Evolutionary conservation across 2,888 invertebrate genomes (phyloP).

Genomic region (Melieria crassipennis): DNA sequence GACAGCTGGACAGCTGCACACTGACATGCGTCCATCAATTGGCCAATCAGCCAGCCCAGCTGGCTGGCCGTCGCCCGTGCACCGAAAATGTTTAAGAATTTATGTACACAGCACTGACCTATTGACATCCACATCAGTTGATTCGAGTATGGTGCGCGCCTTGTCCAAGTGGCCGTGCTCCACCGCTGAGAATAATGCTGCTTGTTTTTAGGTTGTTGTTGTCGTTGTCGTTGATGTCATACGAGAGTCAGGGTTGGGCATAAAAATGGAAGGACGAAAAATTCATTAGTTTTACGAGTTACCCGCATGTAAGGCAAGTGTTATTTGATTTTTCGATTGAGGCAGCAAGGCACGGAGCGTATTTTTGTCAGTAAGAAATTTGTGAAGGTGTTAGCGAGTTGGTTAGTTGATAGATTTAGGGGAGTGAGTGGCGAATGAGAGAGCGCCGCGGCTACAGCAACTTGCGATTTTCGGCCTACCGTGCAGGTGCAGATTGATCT

Average conservation of each 20-base stretch:
- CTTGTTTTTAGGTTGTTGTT: too few relatives aligned
- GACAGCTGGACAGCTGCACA: background rate
- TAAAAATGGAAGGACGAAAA: constrained; percentile 57
- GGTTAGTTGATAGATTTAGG: too few relatives aligned
- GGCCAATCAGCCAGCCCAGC: background rate
- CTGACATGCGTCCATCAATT: background rate
- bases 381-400: too few relatives aligned
- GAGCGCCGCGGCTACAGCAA: too few relatives aligned
- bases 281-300: background rate
- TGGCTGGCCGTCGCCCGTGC: background rate
- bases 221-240: too few relatives aligned
- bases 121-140: constrained; percentile 92
- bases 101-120: constrained; percentile 70
- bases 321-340: too few relatives aligned
- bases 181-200: constrained; percentile 94
- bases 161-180: constrained; percentile 95
- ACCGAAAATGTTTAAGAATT: background rate
- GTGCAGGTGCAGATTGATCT: constrained; percentile 84
- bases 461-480: constrained; percentile 70
- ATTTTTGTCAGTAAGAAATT: too few relatives aligned
- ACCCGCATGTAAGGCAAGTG: too few relatives aligned
- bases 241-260: too few relatives aligned
- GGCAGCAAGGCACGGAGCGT: too few relatives aligned
- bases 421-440: too few relatives aligned
- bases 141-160: constrained; percentile 89